Percentiles rank a stretch among this genome's conserved stretches.
phyloP scores from a whole-genome alignment of 2,113 vertebrate species.

The Plotosus lineatus region DNA sequence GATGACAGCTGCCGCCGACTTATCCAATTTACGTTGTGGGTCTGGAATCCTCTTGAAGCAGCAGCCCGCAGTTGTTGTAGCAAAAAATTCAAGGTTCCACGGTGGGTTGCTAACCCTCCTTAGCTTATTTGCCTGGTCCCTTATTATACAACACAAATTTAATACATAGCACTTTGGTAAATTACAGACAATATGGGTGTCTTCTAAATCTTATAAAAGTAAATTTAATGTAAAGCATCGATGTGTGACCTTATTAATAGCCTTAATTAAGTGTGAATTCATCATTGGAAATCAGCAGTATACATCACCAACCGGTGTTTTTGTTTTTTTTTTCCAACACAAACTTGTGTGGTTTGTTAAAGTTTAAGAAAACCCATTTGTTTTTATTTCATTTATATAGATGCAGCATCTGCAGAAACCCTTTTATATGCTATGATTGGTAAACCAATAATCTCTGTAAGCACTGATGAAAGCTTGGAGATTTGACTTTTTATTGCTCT shows the following conservation, averaged over 20 bases:
- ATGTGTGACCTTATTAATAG: not conserved
- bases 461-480: constrained; percentile 22
- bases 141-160: too few relatives aligned
- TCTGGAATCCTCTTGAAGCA: too few relatives aligned
- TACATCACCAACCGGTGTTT: not conserved
- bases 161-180: not conserved
- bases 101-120: too few relatives aligned
- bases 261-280: not conserved
- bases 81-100: too few relatives aligned
- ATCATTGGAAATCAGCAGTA: not conserved
- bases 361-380: not conserved
- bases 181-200: not conserved
- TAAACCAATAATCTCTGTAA: constrained; percentile 36
- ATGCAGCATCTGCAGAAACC: constrained; percentile 27
- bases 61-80: too few relatives aligned
- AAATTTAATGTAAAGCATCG: not conserved
- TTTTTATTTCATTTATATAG: constrained; percentile 9
- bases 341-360: not conserved
- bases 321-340: too few relatives aligned
- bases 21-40: too few relatives aligned
- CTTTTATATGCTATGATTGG: constrained; percentile 19
- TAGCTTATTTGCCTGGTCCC: too few relatives aligned
- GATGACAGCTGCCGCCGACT: too few relatives aligned
- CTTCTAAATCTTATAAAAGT: not conserved
- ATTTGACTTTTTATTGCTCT: constrained; percentile 28